A percentile compares a stretch with the other conserved stretches of the same genome.
These are phyloP conservation scores for Perca flavescens DNA, from an alignment of 2,113 vertebrate genomes.

Conservation along the genomic window DNA sequence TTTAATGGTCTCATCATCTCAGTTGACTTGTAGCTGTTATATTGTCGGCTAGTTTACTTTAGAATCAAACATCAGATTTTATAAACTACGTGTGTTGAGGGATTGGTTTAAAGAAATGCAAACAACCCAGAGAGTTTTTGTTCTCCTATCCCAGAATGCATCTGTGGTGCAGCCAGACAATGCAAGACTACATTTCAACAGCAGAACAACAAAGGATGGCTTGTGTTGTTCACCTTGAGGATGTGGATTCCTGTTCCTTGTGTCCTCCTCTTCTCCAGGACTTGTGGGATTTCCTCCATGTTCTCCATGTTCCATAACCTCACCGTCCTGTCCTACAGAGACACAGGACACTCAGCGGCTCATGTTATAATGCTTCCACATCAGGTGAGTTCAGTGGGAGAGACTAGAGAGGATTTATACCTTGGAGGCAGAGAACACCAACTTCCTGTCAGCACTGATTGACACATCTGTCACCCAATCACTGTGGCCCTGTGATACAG, in stretches of 20 bases:
- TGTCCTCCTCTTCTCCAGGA: constrained; percentile 65
- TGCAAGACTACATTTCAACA: neutral
- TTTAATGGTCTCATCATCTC: no score
- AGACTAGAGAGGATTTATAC: constrained; percentile 54
- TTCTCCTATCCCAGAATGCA: no score
- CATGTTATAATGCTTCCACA: no score
- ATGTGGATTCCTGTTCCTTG: constrained; percentile 59
- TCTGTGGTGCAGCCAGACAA: no score
- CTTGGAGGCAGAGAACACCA: constrained; percentile 87
- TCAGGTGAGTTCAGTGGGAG: no score
- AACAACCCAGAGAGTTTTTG: no score
- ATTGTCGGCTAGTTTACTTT: no score
- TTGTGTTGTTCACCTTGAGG: constrained; percentile 56
- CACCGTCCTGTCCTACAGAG: constrained; percentile 78
- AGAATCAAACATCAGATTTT: no score
- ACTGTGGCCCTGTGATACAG: constrained; percentile 82
- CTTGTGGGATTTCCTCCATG: constrained; percentile 74
- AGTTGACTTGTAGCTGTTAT: no score
- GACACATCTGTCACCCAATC: constrained; percentile 88
- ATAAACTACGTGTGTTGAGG: no score
- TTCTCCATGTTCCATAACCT: constrained; percentile 85
- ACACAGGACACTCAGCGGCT: neutral
- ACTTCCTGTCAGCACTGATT: constrained; percentile 80
- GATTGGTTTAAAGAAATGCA: no score
- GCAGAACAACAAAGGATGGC: neutral